A percentile compares a stretch with the other conserved stretches of the same genome.
Conservation (phyloP, 2,888 invertebrate species). For the Dorcus hopei region DNA sequence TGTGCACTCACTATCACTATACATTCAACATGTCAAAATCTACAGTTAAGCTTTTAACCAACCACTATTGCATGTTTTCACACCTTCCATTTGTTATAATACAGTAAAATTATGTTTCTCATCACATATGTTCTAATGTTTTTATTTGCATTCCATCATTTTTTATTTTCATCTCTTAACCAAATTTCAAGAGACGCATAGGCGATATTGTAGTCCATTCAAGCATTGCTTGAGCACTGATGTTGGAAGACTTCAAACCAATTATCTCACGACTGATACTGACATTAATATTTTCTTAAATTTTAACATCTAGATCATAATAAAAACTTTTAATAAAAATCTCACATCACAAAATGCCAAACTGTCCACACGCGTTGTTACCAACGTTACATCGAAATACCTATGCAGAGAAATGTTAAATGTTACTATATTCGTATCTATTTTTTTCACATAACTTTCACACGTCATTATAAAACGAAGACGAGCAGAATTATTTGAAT, state of each 20-base stretch:
- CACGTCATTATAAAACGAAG: conserved; percentile 3
- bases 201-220: conserved; percentile 37
- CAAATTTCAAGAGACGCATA: conserved; percentile 48
- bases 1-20: conserved; percentile 40
- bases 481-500: conserved; percentile 5
- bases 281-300: conserved; percentile 43
- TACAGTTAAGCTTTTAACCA: conserved; percentile 33
- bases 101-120: conserved; percentile 46
- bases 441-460: conserved; percentile 5
- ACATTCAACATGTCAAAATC: conserved; percentile 39
- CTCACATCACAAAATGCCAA: conserved; percentile 53
- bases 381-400: conserved; percentile 37
- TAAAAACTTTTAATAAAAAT: conserved; percentile 50
- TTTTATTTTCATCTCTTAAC: conserved; percentile 52
- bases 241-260: conserved; percentile 35
- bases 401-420: conserved; percentile 18
- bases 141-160: conserved; percentile 52
- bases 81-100: conserved; percentile 39
- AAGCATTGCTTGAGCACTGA: conserved; percentile 40
- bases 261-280: conserved; percentile 34
- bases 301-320: conserved; percentile 44
- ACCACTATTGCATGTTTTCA: conserved; percentile 33
- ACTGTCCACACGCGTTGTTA: conserved; percentile 52
- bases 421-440: conserved; percentile 19
- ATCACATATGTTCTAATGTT: conserved; percentile 52